Conservation (phyloP, 2,113 vertebrate genomes). For the Saguinus midas region DNA sequence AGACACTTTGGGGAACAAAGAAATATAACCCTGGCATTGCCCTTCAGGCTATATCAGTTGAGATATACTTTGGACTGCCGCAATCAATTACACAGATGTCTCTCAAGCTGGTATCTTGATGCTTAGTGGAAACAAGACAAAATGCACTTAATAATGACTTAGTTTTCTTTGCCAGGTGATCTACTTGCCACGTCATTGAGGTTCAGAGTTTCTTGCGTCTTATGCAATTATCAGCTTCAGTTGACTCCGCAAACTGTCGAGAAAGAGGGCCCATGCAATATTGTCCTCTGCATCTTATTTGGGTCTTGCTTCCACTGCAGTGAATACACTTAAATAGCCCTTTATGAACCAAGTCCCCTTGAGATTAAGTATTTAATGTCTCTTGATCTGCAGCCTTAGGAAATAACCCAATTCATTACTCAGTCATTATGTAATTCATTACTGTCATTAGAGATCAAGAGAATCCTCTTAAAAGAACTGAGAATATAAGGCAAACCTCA, state of each 20-base stretch:
- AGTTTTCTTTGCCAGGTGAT: neutral
- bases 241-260: neutral
- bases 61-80: neutral
- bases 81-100: neutral
- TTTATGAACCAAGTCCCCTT: neutral
- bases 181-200: neutral
- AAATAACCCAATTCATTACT: constrained; percentile 67
- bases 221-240: neutral
- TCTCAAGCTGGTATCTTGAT: neutral
- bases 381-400: constrained; percentile 60
- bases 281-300: neutral
- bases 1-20: neutral
- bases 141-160: neutral
- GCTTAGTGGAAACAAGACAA: constrained; percentile 26
- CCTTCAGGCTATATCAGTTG: constrained; percentile 10
- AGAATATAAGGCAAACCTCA: neutral
- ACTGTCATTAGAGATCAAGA: constrained; percentile 56
- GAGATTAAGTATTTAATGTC: constrained; percentile 37
- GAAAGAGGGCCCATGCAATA: neutral
- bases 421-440: constrained; percentile 74
- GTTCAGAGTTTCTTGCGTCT: neutral
- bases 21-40: neutral
- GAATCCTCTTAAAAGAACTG: constrained; percentile 28
- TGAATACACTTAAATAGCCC: neutral
- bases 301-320: neutral